Percentiles rank a stretch among this genome's conserved stretches.
Conservation (phyloP, 2,797 vertebrate genomes). For the Sylvilagus floridanus region DNA sequence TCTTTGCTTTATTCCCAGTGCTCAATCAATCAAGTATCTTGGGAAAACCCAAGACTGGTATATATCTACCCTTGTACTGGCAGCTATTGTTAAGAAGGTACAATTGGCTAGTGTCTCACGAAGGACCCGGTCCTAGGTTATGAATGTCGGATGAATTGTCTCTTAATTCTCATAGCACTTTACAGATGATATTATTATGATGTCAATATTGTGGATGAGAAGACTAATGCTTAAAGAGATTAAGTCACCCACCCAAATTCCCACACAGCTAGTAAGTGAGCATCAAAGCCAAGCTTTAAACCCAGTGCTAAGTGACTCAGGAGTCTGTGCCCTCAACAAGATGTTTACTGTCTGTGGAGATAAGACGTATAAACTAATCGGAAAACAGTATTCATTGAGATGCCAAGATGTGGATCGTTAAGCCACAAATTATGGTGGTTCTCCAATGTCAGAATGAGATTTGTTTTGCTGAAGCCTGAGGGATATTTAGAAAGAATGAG, state of each 20-base stretch:
- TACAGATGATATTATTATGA: neutral
- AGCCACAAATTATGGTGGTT: constrained; percentile 37
- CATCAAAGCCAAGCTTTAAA: constrained; percentile 26
- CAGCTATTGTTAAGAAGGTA: neutral
- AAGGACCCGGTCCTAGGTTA: neutral
- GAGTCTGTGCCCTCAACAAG: neutral
- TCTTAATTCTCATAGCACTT: constrained; percentile 34
- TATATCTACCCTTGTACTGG: neutral
- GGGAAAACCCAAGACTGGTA: neutral
- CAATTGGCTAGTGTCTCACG: neutral
- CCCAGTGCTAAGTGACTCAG: neutral
- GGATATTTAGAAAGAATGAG: neutral
- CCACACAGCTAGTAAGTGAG: neutral
- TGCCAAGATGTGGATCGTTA: neutral
- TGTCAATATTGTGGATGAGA: neutral
- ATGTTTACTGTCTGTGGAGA: neutral
- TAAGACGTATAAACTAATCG: neutral
- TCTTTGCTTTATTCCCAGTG: constrained; percentile 36
- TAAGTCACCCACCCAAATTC: neutral
- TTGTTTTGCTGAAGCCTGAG: constrained; percentile 14
- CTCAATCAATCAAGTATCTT: constrained; percentile 1
- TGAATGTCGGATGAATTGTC: neutral
- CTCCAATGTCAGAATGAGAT: neutral
- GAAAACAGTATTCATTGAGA: neutral
- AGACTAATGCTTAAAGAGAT: constrained; percentile 24